A percentile compares a stretch with the other conserved stretches of the same genome.
These are phyloP conservation scores for Campylomormyrus numenius DNA, from an alignment of 2,113 vertebrate genomes.

Conservation along the genomic window DNA sequence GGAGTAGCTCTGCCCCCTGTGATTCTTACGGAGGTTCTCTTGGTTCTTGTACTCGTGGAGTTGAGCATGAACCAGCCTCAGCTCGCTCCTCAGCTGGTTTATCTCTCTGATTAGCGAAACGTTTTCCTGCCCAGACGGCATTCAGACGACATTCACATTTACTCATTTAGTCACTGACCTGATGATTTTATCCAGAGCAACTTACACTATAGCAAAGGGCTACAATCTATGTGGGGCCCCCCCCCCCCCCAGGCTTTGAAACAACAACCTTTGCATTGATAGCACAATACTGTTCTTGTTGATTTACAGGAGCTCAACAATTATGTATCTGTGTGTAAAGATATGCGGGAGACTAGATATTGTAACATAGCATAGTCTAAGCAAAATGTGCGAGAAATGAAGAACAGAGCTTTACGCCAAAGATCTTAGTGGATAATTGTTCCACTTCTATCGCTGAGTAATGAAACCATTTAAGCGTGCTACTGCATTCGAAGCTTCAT, in stretches of 20 bases:
- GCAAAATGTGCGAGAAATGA: neutral
- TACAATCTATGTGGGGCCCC: neutral
- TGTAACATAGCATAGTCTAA: neutral
- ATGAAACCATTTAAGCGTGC: conserved; percentile 50
- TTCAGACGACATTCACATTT: conserved; percentile 34
- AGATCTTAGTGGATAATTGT: neutral
- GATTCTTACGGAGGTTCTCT: conserved; percentile 40
- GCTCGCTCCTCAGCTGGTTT: conserved; percentile 50
- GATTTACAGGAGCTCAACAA: conserved; percentile 50
- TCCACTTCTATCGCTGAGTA: neutral
- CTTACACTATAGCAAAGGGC: neutral
- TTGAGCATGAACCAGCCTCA: conserved; percentile 31
- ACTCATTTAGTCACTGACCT: neutral
- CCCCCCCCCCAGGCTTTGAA: neutral
- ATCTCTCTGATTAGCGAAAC: conserved; percentile 52
- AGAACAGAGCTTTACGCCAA: neutral
- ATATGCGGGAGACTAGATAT: neutral
- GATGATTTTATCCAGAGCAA: neutral
- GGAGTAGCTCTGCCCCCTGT: conserved; percentile 31
- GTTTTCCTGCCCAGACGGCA: conserved; percentile 54
- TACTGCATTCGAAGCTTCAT: conserved; percentile 52
- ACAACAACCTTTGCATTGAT: neutral
- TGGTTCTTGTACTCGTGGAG: conserved; percentile 36
- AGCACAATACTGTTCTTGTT: conserved; percentile 1
- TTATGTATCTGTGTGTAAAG: conserved; percentile 19